phyloP scores from a whole-genome alignment of 1,140 invertebrate species.

The Proales similis region DNA sequence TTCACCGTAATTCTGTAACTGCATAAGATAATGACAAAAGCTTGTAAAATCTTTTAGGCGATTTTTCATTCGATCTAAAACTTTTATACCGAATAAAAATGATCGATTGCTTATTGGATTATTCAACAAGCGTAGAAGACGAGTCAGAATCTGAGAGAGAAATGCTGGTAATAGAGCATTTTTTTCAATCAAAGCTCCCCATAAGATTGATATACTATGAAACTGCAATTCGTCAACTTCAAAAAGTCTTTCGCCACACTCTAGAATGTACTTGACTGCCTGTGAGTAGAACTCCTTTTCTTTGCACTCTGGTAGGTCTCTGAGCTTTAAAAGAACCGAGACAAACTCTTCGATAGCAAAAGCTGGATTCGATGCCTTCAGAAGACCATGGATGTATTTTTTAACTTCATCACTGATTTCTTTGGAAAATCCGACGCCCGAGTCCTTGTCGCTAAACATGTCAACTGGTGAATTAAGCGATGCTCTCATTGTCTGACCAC shows the following conservation, averaged over 20 bases:
- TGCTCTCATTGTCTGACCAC: too few species aligned
- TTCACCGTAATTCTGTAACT: conserved; percentile 2
- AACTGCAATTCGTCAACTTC: conserved; percentile 35
- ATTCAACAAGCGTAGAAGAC: conserved; percentile 19
- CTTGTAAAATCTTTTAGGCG: conserved; percentile 2
- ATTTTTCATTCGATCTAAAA: conserved; percentile 5
- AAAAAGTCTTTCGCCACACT: neutral
- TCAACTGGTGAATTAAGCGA: conserved; percentile 3
- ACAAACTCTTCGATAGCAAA: conserved; percentile 62
- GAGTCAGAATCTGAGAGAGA: neutral
- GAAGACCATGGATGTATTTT: conserved; percentile 92
- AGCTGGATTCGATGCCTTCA: conserved; percentile 81
- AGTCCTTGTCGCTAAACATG: conserved; percentile 43
- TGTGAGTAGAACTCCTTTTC: conserved; percentile 60
- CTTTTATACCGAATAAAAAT: conserved; percentile 18
- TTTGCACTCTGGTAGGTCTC: conserved; percentile 76
- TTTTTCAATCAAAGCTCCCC: conserved; percentile 21
- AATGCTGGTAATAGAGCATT: conserved; percentile 4
- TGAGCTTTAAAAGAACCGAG: conserved; percentile 88
- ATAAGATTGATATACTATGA: conserved; percentile 10
- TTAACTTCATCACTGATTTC: conserved; percentile 97
- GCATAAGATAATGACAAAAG: conserved; percentile 21
- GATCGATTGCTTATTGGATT: conserved; percentile 8
- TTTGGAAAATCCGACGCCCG: conserved; percentile 63
- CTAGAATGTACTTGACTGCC: conserved; percentile 4